Evolutionary conservation across 23 tunicate genomes (phyloP).

Genomic region (Oikopleura albicans): DNA sequence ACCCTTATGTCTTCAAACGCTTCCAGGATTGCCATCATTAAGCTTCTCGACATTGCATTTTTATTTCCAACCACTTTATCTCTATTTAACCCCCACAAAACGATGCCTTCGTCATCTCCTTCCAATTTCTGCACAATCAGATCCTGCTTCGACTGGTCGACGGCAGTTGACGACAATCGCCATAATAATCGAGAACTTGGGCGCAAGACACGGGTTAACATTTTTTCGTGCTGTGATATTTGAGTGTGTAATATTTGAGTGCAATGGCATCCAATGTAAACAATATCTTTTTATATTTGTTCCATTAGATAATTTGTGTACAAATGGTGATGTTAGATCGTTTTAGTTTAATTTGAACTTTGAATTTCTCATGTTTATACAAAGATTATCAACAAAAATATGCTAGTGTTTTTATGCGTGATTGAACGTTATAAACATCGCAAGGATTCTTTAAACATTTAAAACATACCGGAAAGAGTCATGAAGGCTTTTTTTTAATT

Average conservation of each 20-base stretch:
- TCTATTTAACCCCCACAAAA: constrained; percentile 60
- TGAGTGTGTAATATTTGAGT: background rate
- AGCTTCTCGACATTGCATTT: constrained; percentile 32
- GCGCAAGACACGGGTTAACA: background rate
- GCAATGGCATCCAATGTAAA: too few species aligned
- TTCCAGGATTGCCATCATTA: background rate
- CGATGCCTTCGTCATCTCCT: constrained; percentile 43
- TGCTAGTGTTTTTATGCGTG: too few species aligned
- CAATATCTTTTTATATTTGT: too few species aligned
- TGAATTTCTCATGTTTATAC: too few species aligned
- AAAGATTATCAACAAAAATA: too few species aligned
- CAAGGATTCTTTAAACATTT: too few species aligned
- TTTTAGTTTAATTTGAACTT: too few species aligned
- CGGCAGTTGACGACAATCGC: background rate
- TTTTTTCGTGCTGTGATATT: background rate
- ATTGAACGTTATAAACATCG: too few species aligned
- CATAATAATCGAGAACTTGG: background rate
- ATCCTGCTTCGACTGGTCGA: background rate
- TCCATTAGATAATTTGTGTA: too few species aligned
- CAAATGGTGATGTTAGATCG: too few species aligned
- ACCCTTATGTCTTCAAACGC: constrained; percentile 22
- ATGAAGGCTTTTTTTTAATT: too few species aligned
- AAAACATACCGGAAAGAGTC: too few species aligned
- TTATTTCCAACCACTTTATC: background rate
- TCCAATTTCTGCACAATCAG: constrained; percentile 22